A percentile compares a stretch with the other conserved stretches of the same genome.
Evolutionary conservation across 2,113 vertebrate genomes (phyloP).

Genomic region (Myrmecobius fasciatus): DNA sequence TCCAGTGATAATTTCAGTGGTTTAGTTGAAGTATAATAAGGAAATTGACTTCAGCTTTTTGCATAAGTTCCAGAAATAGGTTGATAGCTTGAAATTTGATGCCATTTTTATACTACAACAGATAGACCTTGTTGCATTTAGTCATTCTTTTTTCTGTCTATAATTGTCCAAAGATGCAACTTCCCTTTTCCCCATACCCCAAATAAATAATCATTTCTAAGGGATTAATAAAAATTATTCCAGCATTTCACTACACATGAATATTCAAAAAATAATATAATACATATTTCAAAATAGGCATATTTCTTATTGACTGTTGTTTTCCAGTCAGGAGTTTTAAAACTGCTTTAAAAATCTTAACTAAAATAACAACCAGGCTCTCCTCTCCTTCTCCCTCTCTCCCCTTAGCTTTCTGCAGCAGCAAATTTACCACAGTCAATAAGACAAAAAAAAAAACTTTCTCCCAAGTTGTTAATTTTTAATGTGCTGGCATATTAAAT

Average conservation of each 20-base stretch:
- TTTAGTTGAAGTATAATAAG: constrained; percentile 48
- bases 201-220: constrained; percentile 45
- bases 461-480: constrained; percentile 69
- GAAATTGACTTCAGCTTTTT: constrained; percentile 70
- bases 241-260: constrained; percentile 23
- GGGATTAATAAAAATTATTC: background rate
- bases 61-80: constrained; percentile 55
- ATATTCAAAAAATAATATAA: constrained; percentile 14
- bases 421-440: constrained; percentile 63
- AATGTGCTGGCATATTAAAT: constrained; percentile 69
- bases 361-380: constrained; percentile 53
- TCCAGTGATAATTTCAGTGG: constrained; percentile 61
- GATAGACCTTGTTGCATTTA: constrained; percentile 26
- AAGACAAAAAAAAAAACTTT: constrained; percentile 63
- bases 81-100: constrained; percentile 41
- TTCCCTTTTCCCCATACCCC: constrained; percentile 37
- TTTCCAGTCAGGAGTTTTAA: constrained; percentile 44
- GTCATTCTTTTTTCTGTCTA: constrained; percentile 28
- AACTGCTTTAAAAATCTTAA: constrained; percentile 55
- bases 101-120: constrained; percentile 41
- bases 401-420: constrained; percentile 31
- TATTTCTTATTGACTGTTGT: constrained; percentile 35
- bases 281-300: constrained; percentile 8
- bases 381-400: constrained; percentile 37
- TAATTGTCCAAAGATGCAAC: constrained; percentile 40